Evolutionary conservation across 2,888 invertebrate species (phyloP), one percentile per base, ranked within the genome.

Genomic region (Ophonus ardosiacus): DNA sequence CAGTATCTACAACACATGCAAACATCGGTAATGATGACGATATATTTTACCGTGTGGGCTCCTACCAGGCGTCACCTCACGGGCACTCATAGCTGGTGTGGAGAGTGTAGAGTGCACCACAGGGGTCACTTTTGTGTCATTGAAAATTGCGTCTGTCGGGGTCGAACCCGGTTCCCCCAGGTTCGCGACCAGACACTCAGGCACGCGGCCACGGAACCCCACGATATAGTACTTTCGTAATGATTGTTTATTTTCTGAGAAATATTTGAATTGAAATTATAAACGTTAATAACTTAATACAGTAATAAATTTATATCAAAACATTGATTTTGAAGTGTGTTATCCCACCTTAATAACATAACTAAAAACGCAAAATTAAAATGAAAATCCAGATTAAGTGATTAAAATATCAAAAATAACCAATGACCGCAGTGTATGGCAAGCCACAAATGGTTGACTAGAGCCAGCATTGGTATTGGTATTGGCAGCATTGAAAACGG

Each of bases 341-440:
- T 43, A 74, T 74, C 71, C 71, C 40, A 43, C 21, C 71, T 40
- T 18, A 74, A 43, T 74, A 74, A 74, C 17, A 18, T 18, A 74
- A 74, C 21, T 74, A 43, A 74, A 74, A 74, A 74, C 71, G 24
- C 17, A 63, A 63, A 63, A 63, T 63, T 63, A 68, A 68, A 31
- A 74, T 15, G 43, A 7, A 74, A 74, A 74, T 74, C 43, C 71
- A 74, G 71, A 43, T 74, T 40, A 74, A 43, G 71, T 43, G 43
- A 74, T 74, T 40, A 74, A 74, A 74, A 74, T 74, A 74, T 74
- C 71, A 74, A 74, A 74, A 74, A 74, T 18, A 74, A 43, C 71
- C 40, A 74, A 74, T 74, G 40, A 74, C 71, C 71, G 40, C 43
- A 21, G 10, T 10, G 68, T 15, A 74, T 18, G 43, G 17, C 71